These are phyloP conservation scores for Orthosia gothica DNA, from an alignment of 2,888 invertebrate genomes.

Conservation along the genomic window DNA sequence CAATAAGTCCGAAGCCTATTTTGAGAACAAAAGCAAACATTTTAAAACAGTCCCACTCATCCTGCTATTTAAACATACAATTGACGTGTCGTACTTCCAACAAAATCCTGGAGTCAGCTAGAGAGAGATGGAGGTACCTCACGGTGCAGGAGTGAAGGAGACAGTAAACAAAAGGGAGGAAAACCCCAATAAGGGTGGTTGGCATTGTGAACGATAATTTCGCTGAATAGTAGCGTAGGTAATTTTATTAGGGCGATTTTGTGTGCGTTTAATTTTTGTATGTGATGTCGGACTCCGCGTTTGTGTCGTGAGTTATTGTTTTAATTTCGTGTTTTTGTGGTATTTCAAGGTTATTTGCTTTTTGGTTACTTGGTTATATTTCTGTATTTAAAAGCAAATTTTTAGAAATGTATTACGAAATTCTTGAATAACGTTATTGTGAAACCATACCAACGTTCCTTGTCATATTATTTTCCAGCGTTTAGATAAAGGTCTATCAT, in stretches of 20 bases:
- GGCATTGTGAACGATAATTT: conserved; percentile 75
- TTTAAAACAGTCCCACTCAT: conserved; percentile 50
- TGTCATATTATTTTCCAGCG: neutral
- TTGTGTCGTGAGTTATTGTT: conserved; percentile 59
- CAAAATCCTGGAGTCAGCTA: conserved; percentile 56
- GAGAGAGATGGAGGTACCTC: conserved; percentile 54
- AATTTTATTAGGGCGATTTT: conserved; percentile 69
- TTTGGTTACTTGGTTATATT: no score
- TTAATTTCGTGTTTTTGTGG: conserved; percentile 45
- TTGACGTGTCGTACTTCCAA: conserved; percentile 53
- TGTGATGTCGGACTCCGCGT: conserved; percentile 49
- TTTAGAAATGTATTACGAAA: neutral
- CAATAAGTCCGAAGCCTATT: neutral
- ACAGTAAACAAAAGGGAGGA: conserved; percentile 66
- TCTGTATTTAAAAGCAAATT: no score
- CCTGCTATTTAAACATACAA: conserved; percentile 54
- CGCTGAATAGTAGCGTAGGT: conserved; percentile 71
- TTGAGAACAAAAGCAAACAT: conserved; percentile 18
- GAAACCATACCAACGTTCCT: neutral
- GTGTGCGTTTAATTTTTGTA: conserved; percentile 61
- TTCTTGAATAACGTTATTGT: neutral
- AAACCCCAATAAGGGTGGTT: conserved; percentile 72
- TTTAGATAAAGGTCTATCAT: neutral
- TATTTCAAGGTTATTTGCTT: conserved; percentile 7
- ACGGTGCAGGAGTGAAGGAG: conserved; percentile 57